These are phyloP conservation scores for Tholera decimalis DNA, from an alignment of 2,888 invertebrate genomes.

Conservation along the genomic window DNA sequence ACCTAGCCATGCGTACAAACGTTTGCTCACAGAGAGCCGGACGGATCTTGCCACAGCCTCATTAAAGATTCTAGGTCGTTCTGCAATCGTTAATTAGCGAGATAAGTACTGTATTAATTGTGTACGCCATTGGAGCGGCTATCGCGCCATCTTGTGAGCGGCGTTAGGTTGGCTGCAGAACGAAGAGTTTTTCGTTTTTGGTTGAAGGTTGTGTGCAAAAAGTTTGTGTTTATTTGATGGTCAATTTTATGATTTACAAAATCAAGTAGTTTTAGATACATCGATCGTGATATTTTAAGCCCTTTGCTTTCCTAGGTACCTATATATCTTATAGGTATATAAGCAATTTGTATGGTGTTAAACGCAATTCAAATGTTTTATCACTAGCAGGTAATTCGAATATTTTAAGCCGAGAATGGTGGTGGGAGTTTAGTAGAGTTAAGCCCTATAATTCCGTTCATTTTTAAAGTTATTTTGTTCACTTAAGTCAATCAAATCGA, in stretches of 20 bases:
- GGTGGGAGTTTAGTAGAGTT: no score
- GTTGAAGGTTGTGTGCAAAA: constrained; percentile 17
- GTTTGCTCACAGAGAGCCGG: constrained; percentile 64
- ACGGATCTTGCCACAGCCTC: constrained; percentile 89
- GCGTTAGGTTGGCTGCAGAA: constrained; percentile 49
- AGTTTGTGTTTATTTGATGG: background rate
- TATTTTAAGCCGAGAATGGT: no score
- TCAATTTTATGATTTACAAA: background rate
- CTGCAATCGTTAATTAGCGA: constrained; percentile 90
- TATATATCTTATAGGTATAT: no score
- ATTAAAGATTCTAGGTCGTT: constrained; percentile 90
- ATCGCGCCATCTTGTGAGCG: constrained; percentile 81
- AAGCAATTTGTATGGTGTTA: no score
- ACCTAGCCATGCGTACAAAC: constrained; percentile 61
- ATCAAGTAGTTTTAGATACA: background rate
- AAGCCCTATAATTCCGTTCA: no score
- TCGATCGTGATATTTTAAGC: background rate
- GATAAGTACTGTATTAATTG: constrained; percentile 90
- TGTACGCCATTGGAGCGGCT: constrained; percentile 85
- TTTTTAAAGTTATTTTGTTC: no score
- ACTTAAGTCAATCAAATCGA: no score
- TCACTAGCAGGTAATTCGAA: no score
- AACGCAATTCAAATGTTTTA: background rate
- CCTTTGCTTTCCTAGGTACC: background rate
- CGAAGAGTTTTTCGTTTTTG: constrained; percentile 10